Percentiles rank a stretch among this genome's conserved stretches.
These are phyloP conservation scores for Corythaeola cristata DNA, from an alignment of 2,113 vertebrate species.

Conservation along the genomic window DNA sequence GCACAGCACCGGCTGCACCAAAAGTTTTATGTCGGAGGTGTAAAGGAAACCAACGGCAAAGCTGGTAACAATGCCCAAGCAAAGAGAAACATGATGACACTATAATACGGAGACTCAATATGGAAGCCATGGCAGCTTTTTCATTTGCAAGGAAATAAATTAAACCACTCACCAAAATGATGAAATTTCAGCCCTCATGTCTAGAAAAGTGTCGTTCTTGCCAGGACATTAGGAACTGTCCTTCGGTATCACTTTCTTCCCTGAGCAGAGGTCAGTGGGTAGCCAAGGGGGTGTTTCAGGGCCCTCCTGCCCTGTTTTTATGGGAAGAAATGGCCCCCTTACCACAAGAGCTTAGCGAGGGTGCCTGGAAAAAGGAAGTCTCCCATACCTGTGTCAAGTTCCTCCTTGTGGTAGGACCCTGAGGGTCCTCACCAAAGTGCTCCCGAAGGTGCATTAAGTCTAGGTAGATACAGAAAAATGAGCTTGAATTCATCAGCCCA, in stretches of 20 bases:
- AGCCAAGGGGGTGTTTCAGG: not conserved
- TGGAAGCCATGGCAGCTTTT: not conserved
- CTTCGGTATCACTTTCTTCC: not conserved
- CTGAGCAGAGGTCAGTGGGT: not conserved
- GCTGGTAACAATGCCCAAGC: not conserved
- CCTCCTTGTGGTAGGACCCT: not conserved
- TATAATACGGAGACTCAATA: not conserved
- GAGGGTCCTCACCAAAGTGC: rapidly evolving
- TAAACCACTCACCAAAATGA: not conserved
- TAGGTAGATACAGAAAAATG: not conserved
- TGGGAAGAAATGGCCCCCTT: not conserved
- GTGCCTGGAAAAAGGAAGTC: not conserved
- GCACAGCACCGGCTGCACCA: not conserved
- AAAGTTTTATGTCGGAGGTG: not conserved
- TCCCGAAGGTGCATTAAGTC: not conserved
- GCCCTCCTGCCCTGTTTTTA: not conserved
- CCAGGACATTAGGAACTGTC: not conserved
- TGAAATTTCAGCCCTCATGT: not conserved
- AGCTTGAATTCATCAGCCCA: not conserved
- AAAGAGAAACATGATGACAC: not conserved
- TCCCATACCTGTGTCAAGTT: not conserved
- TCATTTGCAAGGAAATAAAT: not conserved
- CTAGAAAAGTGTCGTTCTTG: not conserved
- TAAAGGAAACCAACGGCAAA: not conserved
- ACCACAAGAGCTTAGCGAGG: rapidly evolving